These are phyloP conservation scores for Chrysolina americana DNA, from an alignment of 2,888 invertebrate species.

Conservation along the genomic window DNA sequence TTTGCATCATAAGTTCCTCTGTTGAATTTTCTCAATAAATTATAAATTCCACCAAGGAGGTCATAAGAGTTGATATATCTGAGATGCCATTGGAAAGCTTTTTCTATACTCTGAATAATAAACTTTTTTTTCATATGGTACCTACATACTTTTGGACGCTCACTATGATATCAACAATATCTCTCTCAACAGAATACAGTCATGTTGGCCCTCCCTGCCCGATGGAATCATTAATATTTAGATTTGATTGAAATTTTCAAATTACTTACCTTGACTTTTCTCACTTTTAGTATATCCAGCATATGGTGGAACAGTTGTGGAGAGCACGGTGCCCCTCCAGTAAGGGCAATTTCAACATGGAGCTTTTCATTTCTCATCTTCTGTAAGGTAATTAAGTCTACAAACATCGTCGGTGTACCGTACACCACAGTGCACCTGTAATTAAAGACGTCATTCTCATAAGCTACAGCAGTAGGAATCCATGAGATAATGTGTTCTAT, in stretches of 20 bases:
- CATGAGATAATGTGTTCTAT: no score
- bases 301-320: conserved; percentile 74
- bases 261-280: conserved; percentile 70
- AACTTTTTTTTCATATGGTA: no score
- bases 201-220: no score
- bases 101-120: no score
- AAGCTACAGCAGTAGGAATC: no score
- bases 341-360: conserved; percentile 74
- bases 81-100: no score
- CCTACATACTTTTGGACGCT: no score
- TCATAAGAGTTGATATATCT: no score
- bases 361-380: conserved; percentile 69
- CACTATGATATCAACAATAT: no score
- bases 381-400: conserved; percentile 78
- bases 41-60: no score
- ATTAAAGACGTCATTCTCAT: conserved; percentile 19
- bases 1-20: not conserved
- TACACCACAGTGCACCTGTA: conserved; percentile 79
- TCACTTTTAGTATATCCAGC: conserved; percentile 68
- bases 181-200: no score
- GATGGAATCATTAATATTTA: not conserved
- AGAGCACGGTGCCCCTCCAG: conserved; percentile 83
- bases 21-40: not conserved
- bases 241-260: not conserved
- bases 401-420: conserved; percentile 91